Conservation (phyloP, 2,888 invertebrate species). For the Hydroisotoma schaefferi region DNA sequence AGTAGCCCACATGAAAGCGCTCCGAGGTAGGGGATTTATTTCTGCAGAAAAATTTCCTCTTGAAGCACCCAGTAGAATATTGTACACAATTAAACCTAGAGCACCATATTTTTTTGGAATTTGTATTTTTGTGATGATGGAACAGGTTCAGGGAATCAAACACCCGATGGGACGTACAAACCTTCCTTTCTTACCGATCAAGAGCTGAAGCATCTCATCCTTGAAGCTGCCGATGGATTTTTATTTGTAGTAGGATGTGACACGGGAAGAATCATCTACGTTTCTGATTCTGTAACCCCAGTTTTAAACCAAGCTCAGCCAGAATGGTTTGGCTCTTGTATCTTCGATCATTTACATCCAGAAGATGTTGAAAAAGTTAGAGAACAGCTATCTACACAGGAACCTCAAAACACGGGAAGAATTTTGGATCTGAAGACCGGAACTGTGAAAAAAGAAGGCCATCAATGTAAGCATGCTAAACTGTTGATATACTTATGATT, state of each 20-base stretch:
- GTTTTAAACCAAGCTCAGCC: constrained; percentile 91
- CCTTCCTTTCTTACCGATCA: constrained; percentile 99
- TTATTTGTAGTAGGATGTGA: constrained; percentile 95
- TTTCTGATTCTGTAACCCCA: constrained; percentile 96
- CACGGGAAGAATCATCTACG: constrained; percentile 93
- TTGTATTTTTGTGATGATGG: constrained; percentile 33
- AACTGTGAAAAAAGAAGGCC: constrained; percentile 97
- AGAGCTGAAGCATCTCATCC: constrained; percentile 95
- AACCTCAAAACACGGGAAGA: constrained; percentile 90
- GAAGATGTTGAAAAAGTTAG: constrained; percentile 77
- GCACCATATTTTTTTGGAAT: constrained; percentile 39
- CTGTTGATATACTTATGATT: constrained; percentile 7
- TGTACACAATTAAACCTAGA: constrained; percentile 12
- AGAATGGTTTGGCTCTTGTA: constrained; percentile 95
- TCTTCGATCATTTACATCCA: constrained; percentile 95
- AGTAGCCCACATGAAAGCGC: constrained; percentile 97
- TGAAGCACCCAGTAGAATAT: not conserved
- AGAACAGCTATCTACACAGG: constrained; percentile 95
- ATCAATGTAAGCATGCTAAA: constrained; percentile 73
- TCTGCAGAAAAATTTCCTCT: not conserved
- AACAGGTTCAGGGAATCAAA: constrained; percentile 92
- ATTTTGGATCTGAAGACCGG: constrained; percentile 97
- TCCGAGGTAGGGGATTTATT: constrained; percentile 67
- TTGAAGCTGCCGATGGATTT: constrained; percentile 99
- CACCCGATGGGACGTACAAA: constrained; percentile 92